Conservation (phyloP, 2,888 invertebrate species). For the Cataglyphis rosenhaueri region DNA sequence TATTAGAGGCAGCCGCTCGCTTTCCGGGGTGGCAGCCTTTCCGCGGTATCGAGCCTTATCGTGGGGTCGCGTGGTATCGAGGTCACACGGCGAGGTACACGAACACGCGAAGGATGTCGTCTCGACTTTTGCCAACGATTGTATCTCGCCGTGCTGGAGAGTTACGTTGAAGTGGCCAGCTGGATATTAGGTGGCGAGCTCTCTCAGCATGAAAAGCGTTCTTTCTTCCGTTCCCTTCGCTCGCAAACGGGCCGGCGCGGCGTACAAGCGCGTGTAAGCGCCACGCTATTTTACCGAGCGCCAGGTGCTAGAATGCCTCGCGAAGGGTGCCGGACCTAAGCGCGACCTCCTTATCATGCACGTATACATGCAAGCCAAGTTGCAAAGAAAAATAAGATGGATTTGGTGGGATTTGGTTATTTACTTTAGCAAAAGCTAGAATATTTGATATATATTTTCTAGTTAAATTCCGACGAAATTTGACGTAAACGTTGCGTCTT, state of each 20-base stretch:
- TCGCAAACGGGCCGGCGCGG: not conserved
- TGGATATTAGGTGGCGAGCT: slow-evolving; percentile 62
- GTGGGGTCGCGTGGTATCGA: slow-evolving; percentile 42
- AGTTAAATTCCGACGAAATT: not conserved
- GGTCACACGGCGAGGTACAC: slow-evolving; percentile 16
- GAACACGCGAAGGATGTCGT: slow-evolving; percentile 39
- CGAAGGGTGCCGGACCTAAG: slow-evolving; percentile 27
- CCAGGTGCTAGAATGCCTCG: slow-evolving; percentile 67
- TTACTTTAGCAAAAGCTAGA: not conserved
- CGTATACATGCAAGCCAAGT: slow-evolving; percentile 8
- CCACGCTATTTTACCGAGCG: slow-evolving; percentile 68
- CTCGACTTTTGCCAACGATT: slow-evolving; percentile 56
- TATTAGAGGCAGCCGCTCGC: slow-evolving; percentile 12
- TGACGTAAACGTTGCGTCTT: not conserved
- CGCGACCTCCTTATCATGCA: not conserved
- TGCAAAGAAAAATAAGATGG: slow-evolving; percentile 11
- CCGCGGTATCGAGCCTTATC: slow-evolving; percentile 47
- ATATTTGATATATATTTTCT: not conserved
- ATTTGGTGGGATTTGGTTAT: not conserved
- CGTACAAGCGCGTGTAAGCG: slow-evolving; percentile 64
- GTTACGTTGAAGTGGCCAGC: slow-evolving; percentile 64
- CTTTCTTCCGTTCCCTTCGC: slow-evolving; percentile 26
- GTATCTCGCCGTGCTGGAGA: slow-evolving; percentile 56
- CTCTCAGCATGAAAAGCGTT: slow-evolving; percentile 41
- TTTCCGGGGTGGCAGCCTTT: slow-evolving; percentile 7